Base-by-base conservation (phyloP, 2,888 invertebrate genomes). In the Idaea biselata region DNA sequence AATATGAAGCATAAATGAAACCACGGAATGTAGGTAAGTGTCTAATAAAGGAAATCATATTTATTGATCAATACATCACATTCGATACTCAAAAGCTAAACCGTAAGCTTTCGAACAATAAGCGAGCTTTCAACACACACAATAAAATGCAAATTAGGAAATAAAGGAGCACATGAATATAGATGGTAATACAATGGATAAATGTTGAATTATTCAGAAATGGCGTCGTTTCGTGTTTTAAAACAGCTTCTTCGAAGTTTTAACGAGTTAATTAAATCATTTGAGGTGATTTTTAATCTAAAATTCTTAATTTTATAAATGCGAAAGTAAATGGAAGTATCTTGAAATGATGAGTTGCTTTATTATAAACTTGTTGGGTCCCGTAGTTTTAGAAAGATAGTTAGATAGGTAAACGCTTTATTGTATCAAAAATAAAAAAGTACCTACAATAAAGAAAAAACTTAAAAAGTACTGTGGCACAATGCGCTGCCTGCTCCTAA, bases 81-180 rank as follows among this genome's bases (percentile, higher is more conserved):
- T 14, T 14, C 44, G 44, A 44, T 44, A 44, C 44, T 44, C 44
- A 44, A 44, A 33, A 44, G 44, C 44, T 44, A 57, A 57, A 57
- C 7, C 57, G 44, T 18, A 61, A 60, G 16, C 60, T 59, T 31
- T 62, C 32, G 59, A 63, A 66, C 60, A 60, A 64, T 67, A 63
- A 60, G n/a, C 18, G 58, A 62, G 54, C 64, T 65, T 57, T 44
- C 44, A 60, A 57, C 44, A 59, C 64, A 63, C 62, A 64, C 66
- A 68, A 71, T 71, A 68, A 68, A 64, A 69, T 71, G 69, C 58
- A 68, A 69, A 69, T 69, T 58, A 55, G 56, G 53, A 63, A 62
- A 64, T 65, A 66, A 62, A 7, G 44, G 44, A 44, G 44, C 44
- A 44, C 44, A 44, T 76, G 83, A 86, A 18, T 84, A 81, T 55